Conservation (phyloP, 1,140 invertebrate species). For the Nomia melanderi region DNA sequence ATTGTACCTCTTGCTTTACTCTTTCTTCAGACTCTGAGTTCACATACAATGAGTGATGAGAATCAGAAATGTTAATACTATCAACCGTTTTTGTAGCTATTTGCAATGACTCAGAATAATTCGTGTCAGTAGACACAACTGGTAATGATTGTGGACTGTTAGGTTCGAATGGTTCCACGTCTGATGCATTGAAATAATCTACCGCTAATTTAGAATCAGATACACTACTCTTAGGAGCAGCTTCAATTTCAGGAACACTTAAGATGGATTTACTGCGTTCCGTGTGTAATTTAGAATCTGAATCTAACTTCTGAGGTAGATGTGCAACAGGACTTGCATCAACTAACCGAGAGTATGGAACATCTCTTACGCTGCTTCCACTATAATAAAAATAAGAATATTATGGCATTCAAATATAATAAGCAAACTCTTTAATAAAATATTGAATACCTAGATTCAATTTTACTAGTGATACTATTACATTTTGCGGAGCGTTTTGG, state of each 20-base stretch:
- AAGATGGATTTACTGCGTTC: conserved; percentile 85
- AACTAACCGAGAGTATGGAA: conserved; percentile 89
- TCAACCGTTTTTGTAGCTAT: conserved; percentile 71
- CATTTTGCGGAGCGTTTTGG: background rate
- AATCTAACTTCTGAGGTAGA: conserved; percentile 86
- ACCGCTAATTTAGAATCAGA: conserved; percentile 91
- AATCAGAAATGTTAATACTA: conserved; percentile 82
- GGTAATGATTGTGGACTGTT: conserved; percentile 73
- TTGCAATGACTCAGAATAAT: conserved; percentile 70
- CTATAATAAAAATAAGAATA: conserved; percentile 62
- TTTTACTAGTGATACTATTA: background rate
- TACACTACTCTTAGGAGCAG: conserved; percentile 85
- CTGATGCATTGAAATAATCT: conserved; percentile 83
- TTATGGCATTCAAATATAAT: background rate
- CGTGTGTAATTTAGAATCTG: conserved; percentile 88
- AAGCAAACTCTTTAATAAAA: background rate
- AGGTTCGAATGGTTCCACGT: conserved; percentile 65
- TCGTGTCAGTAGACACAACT: conserved; percentile 68
- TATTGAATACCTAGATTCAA: background rate
- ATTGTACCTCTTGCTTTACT: conserved; percentile 77
- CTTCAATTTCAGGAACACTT: conserved; percentile 81
- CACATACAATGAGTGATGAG: conserved; percentile 83
- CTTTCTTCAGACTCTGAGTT: conserved; percentile 82
- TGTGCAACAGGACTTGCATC: conserved; percentile 83
- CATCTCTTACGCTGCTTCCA: conserved; percentile 82